A percentile compares a stretch with the other conserved stretches of the same genome.
Evolutionary conservation across 2,113 vertebrate species (phyloP).

Genomic region (Symphodus melops): DNA sequence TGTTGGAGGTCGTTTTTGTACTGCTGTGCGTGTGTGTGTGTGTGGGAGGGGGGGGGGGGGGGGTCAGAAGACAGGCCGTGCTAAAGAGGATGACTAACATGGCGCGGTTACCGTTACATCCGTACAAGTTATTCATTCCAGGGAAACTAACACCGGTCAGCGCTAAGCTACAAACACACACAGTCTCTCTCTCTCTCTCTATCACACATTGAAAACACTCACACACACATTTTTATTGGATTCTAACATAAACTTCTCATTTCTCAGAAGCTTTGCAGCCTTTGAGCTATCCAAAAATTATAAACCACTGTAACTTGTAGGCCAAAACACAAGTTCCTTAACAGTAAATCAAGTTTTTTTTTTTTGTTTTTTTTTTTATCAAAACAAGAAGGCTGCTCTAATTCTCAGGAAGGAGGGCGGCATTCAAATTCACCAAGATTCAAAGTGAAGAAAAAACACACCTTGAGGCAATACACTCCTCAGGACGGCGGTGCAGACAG

Average conservation of each 20-base stretch:
- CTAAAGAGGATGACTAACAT: slow-evolving; percentile 73
- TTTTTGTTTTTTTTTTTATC: too few species aligned
- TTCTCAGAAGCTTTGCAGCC: slow-evolving; percentile 43
- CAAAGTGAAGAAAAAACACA: slow-evolving; percentile 32
- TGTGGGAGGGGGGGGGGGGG: neutral
- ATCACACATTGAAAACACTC: slow-evolving; percentile 23
- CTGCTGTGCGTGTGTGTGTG: too few species aligned
- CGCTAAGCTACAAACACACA: slow-evolving; percentile 53
- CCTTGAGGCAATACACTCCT: slow-evolving; percentile 42
- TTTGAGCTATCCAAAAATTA: slow-evolving; percentile 36
- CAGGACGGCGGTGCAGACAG: slow-evolving; percentile 56
- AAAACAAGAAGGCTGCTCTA: slow-evolving; percentile 26
- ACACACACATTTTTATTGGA: slow-evolving; percentile 20
- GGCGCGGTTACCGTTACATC: slow-evolving; percentile 56
- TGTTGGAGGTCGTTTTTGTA: slow-evolving; percentile 42
- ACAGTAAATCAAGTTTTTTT: slow-evolving; percentile 31
- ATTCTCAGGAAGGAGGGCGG: slow-evolving; percentile 23
- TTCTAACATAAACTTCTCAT: slow-evolving; percentile 53
- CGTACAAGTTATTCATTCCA: slow-evolving; percentile 79
- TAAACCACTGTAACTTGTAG: slow-evolving; percentile 16
- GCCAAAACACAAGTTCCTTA: slow-evolving; percentile 32
- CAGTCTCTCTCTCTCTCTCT: slow-evolving; percentile 6
- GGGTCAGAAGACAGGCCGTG: slow-evolving; percentile 49
- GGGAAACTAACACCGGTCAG: slow-evolving; percentile 76
- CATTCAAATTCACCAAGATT: slow-evolving; percentile 38